A percentile compares a stretch with the other conserved stretches of the same genome.
Evolutionary conservation across 2,797 vertebrate species (phyloP).

Genomic region (Mallotus villosus): DNA sequence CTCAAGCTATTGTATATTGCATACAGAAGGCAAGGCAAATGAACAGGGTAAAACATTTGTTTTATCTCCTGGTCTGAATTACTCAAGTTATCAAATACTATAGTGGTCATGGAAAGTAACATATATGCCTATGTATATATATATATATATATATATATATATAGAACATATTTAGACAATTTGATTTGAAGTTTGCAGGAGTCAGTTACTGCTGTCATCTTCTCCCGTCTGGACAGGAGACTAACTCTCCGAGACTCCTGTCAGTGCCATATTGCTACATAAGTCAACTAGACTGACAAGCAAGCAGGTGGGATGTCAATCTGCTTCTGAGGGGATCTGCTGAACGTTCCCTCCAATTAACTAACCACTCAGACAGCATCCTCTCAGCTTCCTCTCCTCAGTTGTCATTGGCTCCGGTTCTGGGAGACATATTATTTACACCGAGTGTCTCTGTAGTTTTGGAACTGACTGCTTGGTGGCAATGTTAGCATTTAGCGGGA

Average conservation of each 20-base stretch:
- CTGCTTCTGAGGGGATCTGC: conserved; percentile 56
- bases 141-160: too few relatives aligned
- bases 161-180: too few relatives aligned
- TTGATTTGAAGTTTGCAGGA: too few relatives aligned
- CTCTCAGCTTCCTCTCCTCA: conserved; percentile 22
- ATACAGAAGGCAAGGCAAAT: too few relatives aligned
- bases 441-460: conserved; percentile 41
- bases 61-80: too few relatives aligned
- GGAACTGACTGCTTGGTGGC: conserved; percentile 35
- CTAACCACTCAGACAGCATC: conserved; percentile 53
- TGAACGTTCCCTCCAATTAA: conserved; percentile 67
- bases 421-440: background rate
- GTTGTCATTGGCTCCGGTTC: conserved; percentile 26
- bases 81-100: too few relatives aligned
- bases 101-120: too few relatives aligned
- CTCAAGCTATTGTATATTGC: too few relatives aligned
- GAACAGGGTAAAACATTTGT: too few relatives aligned
- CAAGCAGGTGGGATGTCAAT: conserved; percentile 73
- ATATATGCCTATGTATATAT: too few relatives aligned
- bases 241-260: conserved; percentile 44
- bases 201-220: conserved; percentile 8
- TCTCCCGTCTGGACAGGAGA: conserved; percentile 48
- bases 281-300: conserved; percentile 53
- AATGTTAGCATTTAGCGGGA: conserved; percentile 47
- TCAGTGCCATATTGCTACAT: conserved; percentile 40